Evolutionary conservation across 2,888 invertebrate species (phyloP), one percentile per base, ranked within the genome.

Genomic region (Andrena flavipes): DNA sequence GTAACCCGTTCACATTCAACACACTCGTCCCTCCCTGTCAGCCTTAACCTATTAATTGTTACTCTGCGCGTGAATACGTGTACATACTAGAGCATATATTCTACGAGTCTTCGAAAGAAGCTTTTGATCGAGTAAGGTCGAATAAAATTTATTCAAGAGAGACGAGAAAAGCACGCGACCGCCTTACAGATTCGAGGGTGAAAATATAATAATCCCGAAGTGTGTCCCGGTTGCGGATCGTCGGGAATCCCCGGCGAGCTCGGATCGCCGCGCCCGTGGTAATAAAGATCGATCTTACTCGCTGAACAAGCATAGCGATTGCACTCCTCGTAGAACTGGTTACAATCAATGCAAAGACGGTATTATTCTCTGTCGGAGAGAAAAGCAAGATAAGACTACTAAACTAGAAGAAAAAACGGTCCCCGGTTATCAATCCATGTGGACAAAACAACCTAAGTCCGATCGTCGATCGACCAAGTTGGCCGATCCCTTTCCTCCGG

Each of bases 321-420:
- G 20, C 64, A n/a, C 49, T 26, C 48, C 48, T 16, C 23, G 30
- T 42, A 59, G 30, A 51, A 51, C 65, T 56, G 49, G 68, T 42
- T 65, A 51, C 79, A 79, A 80, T 65, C 56, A 70, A 65, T 59
- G 80, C 64, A 33, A 59, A 51, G 23, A 72, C 42, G 49, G 64
- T 59, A 79, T 77, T 68, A 26, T 60, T 63, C 29, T 23, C 1
- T 30, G 54, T 16, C 33, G 23, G 13, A 42, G 79, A 42, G 59
- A 70, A 64, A 79, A 29, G n/a, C 16, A n/a, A 63, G 30, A 30
- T 49, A 63, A 54, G 16, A 33, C 54, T n/a, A 54, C n/a, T 23
- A 54, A 54, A 23, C 56, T 56, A 20, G 10, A 23, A 56, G 10
- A 54, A 54, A 23, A 23, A 23, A 54, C 54, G n/a, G n/a, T 59